These are phyloP conservation scores for Pseudois nayaur DNA, from an alignment of 2,113 vertebrate species.

Conservation along the genomic window DNA sequence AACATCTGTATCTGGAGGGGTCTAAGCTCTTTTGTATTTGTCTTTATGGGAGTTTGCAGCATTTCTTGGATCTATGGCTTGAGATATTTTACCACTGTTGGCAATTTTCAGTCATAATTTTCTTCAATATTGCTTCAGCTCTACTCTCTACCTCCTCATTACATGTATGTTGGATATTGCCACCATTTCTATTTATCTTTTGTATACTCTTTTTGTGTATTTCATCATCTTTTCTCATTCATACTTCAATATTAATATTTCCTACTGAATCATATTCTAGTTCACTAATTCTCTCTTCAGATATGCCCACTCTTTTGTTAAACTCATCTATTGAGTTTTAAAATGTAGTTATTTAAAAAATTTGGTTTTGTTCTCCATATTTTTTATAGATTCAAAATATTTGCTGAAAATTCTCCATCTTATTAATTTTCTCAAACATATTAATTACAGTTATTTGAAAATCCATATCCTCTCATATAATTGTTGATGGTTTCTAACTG, in stretches of 20 bases:
- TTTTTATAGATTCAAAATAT: background rate
- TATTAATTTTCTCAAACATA: background rate
- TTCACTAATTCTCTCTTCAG: background rate
- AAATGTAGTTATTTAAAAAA: background rate
- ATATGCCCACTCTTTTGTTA: background rate
- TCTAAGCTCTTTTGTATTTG: background rate
- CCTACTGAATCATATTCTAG: background rate
- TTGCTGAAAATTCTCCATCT: background rate
- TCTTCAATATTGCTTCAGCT: background rate
- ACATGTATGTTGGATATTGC: background rate
- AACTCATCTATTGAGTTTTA: background rate
- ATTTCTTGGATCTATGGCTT: background rate
- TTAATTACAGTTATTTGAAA: background rate
- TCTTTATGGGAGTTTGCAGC: background rate
- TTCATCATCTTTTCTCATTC: background rate
- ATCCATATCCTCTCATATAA: background rate
- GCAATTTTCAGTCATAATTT: background rate
- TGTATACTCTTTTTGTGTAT: background rate
- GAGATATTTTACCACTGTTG: background rate
- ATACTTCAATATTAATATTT: background rate
- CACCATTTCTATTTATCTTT: background rate
- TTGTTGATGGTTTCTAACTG: background rate
- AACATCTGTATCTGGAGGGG: background rate
- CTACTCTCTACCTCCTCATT: background rate
- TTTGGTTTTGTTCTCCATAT: background rate